Evolutionary conservation across 2,113 vertebrate genomes (phyloP), one percentile per base, ranked within the genome.

Genomic region (Amblyornis subalaris): DNA sequence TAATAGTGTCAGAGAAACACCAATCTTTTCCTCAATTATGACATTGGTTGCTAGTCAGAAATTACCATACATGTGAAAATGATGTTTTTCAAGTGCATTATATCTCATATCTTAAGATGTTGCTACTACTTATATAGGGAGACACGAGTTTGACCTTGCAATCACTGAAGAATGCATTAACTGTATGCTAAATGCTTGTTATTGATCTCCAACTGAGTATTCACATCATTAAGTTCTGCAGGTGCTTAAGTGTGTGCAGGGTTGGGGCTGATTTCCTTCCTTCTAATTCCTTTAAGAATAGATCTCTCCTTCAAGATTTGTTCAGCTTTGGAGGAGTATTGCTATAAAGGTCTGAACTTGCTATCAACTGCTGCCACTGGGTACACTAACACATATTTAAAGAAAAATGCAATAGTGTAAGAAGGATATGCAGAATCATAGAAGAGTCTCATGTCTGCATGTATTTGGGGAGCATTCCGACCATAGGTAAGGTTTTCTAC

Each of bases 251-350:
- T 67, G 31, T 55, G 36, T 92, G 48, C 51, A 78, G 28, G 31
- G 61, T 36, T 88, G 45, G 33, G 3, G 4, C 36, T 96, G 44
- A 85, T 90, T 95, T 95, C 51, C 64, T 74, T 60, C 67, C 28
- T 90, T 85, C 50, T 60, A 77, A 80, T 77, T 95, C 36, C 36
- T 95, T 82, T 82, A 75, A 87, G 77, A 89, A 85, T 33, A 96
- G 66, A 48, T 20, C 12, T 80, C 60, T 90, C 51, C 47, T 91
- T 81, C 26, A 55, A 67, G 24, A 33, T 84, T 86, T 66, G 10
- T 64, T 88, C 55, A 61, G 4, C 24, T 93, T 66, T 58, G 38
- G 13, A 79, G 21, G 31, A 66, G 12, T 38, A 35, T 15, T 67
- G 16, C 13, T 81, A 4, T 55, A 62, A 74, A 62, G 13, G 10